These are phyloP conservation scores for Xenops minutus DNA, from an alignment of 2,797 vertebrate genomes.

Conservation along the genomic window DNA sequence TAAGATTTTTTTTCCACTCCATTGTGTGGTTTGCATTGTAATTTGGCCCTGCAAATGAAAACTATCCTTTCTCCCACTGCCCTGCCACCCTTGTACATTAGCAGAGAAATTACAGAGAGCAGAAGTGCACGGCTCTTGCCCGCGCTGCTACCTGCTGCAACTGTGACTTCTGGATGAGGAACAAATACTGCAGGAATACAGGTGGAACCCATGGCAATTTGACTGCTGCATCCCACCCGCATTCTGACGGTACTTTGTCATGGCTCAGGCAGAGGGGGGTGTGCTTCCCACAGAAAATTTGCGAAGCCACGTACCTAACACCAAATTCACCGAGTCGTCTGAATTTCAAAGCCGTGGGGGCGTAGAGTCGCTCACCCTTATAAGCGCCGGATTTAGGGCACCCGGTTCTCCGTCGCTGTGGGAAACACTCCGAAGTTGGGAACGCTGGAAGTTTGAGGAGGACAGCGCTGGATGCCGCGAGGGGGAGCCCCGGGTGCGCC, in stretches of 20 bases:
- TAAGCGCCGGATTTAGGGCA: fast-evolving
- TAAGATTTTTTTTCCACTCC: neutral
- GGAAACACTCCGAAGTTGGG: too few relatives aligned
- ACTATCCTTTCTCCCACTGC: neutral
- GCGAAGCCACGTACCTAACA: neutral
- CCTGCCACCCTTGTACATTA: fast-evolving
- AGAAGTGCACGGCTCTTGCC: fast-evolving
- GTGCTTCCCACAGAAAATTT: neutral
- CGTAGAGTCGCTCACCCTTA: fast-evolving
- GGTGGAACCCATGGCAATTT: neutral
- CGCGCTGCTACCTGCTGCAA: neutral
- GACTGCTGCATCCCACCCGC: neutral
- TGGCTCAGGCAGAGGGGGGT: neutral
- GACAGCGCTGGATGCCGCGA: neutral
- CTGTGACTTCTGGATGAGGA: neutral
- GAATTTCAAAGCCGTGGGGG: neutral
- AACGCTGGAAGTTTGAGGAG: too few relatives aligned
- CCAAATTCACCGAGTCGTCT: fast-evolving
- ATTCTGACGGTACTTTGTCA: neutral
- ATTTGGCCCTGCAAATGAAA: neutral
- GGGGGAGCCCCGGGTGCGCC: neutral
- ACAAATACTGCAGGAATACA: neutral
- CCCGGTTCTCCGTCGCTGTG: fast-evolving
- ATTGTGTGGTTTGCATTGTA: neutral
- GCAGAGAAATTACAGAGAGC: neutral